Percentiles rank a stretch among this genome's conserved stretches.
These are phyloP conservation scores for Oxyscelio sp. DNA, from an alignment of 2,888 invertebrate genomes.

Conservation along the genomic window DNA sequence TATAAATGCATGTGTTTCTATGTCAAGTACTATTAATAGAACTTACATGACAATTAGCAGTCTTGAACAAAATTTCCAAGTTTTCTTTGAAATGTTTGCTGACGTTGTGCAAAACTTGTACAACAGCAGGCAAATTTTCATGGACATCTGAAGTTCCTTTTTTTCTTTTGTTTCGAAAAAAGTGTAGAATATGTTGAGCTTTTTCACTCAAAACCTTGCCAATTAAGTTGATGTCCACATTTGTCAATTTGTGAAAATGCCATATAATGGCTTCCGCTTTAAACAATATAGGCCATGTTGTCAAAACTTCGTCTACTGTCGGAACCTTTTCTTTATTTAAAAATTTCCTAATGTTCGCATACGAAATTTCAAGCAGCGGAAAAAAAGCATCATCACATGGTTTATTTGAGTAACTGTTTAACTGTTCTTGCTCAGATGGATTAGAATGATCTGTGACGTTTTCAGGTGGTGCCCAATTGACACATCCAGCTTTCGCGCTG, in stretches of 20 bases:
- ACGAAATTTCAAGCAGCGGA: background rate
- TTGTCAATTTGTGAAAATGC: constrained; percentile 41
- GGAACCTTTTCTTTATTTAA: constrained; percentile 25
- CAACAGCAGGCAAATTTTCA: constrained; percentile 3
- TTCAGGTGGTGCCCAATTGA: constrained; percentile 31
- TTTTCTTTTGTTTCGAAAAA: constrained; percentile 25
- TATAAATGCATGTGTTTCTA: constrained; percentile 15
- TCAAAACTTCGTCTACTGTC: constrained; percentile 4
- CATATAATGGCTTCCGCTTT: constrained; percentile 38
- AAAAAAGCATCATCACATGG: constrained; percentile 16
- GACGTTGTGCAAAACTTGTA: constrained; percentile 10
- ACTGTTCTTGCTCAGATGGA: constrained; percentile 14
- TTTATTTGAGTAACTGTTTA: constrained; percentile 19
- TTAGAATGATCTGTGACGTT: background rate
- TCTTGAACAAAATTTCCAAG: constrained; percentile 6
- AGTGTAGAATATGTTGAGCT: constrained; percentile 14
- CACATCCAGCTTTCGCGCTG: constrained; percentile 28
- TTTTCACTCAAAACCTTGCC: constrained; percentile 31
- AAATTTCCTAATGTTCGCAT: constrained; percentile 16
- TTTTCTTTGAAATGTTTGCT: constrained; percentile 28
- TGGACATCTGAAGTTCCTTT: constrained; percentile 18
- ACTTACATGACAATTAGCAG: constrained; percentile 25
- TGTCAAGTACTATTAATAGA: background rate
- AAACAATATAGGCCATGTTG: constrained; percentile 32
- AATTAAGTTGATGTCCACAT: constrained; percentile 25